Conservation (phyloP, 2,113 vertebrate genomes). For the Dolichallabes microphthalmus region DNA sequence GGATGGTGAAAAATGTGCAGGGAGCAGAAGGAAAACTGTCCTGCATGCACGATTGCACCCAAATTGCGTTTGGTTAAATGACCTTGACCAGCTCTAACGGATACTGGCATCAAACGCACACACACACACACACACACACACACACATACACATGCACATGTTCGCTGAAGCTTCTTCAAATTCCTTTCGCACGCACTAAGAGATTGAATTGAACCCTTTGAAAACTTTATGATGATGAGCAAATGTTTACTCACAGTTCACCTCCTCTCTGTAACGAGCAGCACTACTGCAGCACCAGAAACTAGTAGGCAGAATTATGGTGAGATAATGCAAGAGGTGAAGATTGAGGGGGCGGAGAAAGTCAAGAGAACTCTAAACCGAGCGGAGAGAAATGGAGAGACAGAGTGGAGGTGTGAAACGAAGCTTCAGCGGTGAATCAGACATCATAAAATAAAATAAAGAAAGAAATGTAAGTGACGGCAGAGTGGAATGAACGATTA, state of each 20-base stretch:
- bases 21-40: conserved; percentile 33
- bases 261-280: background rate
- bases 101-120: background rate
- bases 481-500: conserved; percentile 9
- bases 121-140: conserved; percentile 3
- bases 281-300: background rate
- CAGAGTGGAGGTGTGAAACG: conserved; percentile 32
- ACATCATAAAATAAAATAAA: background rate
- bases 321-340: conserved; percentile 23
- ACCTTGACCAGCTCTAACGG: conserved; percentile 19
- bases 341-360: background rate
- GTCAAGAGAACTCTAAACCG: conserved; percentile 6
- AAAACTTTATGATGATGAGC: background rate
- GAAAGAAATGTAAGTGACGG: background rate
- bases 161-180: background rate
- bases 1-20: background rate
- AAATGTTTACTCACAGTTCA: conserved; percentile 26
- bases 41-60: conserved; percentile 38
- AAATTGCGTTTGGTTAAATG: conserved; percentile 40
- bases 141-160: background rate
- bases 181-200: background rate
- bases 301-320: background rate
- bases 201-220: background rate
- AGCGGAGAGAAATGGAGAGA: conserved; percentile 1
- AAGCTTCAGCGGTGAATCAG: conserved; percentile 38